Evolutionary conservation across 2,888 invertebrate species (phyloP), one percentile per base, ranked within the genome.

Genomic region (Ornithoptera alexandrae): DNA sequence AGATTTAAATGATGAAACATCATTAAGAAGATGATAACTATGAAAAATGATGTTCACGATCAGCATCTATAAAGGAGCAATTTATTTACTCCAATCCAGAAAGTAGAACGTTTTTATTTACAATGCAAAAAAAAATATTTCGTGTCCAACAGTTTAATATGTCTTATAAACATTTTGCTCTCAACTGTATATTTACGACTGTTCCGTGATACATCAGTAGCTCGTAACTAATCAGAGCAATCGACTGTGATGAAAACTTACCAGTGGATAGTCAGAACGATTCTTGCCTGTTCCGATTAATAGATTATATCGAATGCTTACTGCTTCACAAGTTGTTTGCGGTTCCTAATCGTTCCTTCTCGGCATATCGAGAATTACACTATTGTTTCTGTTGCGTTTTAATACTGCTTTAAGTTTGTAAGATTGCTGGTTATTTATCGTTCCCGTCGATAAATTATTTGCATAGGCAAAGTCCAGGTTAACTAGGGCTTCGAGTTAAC

Each of bases 181-280:
- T 36, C 24, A 20, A 24, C 42, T 69, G 64, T 65, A 61, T 53
- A 20, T 2, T 24, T 63, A 1, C n/a, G 1, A 61, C 15, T 42
- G 56, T 30, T n/a, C 6, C n/a, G 20, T 39, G n/a, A 63, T n/a
- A 36, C 36, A 61, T 68, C 53, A 60, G 42, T 36, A 64, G 60
- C n/a, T 69, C 60, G 68, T 69, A 60, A 64, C 60, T 50, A 60
- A 61, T 69, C 61, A 59, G n/a, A 62, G 56, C 15, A 53, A 59
- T 3, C 22, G 53, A 36, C 24, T n/a, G 59, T 56, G 53, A 24
- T 56, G 24, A 10, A 65, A 57, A 60, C 15, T 61, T 22, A 56
- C 60, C 42, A 24, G 63, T 39, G 39, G 50, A 53, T 67, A 67
- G 53, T 39, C 30, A 53, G 39, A 12, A 50, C 59, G 10, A 53